Evolutionary conservation across 2,797 vertebrate species (phyloP).

Genomic region (Vultur gryphus): DNA sequence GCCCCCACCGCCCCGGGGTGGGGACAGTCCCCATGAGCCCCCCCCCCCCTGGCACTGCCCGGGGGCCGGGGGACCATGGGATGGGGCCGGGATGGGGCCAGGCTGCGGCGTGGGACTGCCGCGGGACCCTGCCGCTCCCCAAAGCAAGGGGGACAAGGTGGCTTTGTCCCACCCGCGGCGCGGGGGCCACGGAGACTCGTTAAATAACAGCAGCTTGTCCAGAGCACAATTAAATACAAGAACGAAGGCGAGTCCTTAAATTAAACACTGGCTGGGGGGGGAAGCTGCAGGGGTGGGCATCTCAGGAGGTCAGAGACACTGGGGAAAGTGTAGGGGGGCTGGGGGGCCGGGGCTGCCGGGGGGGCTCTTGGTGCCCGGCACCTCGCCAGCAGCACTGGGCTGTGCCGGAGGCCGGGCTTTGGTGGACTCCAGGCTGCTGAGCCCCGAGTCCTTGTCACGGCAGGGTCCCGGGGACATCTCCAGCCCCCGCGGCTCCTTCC

Average conservation of each 20-base stretch:
- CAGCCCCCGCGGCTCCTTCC: constrained; percentile 65
- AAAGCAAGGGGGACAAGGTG: rapidly evolving
- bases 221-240: constrained; percentile 34
- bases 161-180: background rate
- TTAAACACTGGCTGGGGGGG: background rate
- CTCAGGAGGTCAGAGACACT: constrained; percentile 4
- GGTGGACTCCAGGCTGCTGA: constrained; percentile 79
- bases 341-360: background rate
- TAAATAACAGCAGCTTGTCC: background rate
- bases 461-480: background rate
- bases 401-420: constrained; percentile 62
- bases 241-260: background rate
- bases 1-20: background rate
- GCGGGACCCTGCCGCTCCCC: background rate
- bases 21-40: background rate
- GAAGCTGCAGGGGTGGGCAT: background rate
- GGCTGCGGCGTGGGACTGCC: background rate
- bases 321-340: constrained; percentile 16
- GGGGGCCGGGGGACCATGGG: background rate
- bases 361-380: background rate
- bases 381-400: background rate
- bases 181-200: background rate
- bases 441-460: constrained; percentile 74
- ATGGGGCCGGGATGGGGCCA: background rate
- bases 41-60: background rate